Evolutionary conservation across 2,797 vertebrate genomes (phyloP).

Genomic region (Sebastolobus altivelis): DNA sequence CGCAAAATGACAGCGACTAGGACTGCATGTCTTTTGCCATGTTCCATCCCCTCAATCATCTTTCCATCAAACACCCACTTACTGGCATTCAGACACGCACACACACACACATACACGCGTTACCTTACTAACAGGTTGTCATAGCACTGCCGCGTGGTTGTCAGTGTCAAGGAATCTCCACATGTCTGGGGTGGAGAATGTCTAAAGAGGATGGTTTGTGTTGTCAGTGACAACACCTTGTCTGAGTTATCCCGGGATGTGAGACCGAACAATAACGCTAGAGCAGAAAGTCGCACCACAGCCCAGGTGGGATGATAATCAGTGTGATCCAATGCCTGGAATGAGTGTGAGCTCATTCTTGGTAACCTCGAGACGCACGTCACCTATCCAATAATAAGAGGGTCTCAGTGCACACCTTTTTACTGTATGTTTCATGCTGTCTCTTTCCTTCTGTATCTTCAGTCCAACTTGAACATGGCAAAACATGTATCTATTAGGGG

Average conservation of each 20-base stretch:
- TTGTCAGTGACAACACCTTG: constrained; percentile 75
- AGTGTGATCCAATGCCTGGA: constrained; percentile 58
- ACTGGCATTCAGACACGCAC: constrained; percentile 27
- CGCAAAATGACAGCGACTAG: constrained; percentile 71
- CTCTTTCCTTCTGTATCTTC: background rate
- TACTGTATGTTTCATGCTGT: background rate
- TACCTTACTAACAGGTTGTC: constrained; percentile 79
- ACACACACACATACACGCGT: constrained; percentile 26
- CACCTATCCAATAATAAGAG: background rate
- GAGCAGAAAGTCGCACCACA: constrained; percentile 44
- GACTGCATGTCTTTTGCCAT: constrained; percentile 70
- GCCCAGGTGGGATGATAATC: constrained; percentile 53
- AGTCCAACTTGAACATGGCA: background rate
- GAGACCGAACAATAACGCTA: constrained; percentile 58
- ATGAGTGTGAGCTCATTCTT: constrained; percentile 52
- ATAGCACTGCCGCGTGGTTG: constrained; percentile 70
- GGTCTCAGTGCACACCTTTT: background rate
- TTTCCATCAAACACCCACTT: constrained; percentile 72
- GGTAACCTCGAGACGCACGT: constrained; percentile 20
- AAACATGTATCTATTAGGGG: background rate
- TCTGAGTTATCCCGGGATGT: constrained; percentile 58
- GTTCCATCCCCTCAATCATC: constrained; percentile 78
- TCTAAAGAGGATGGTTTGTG: constrained; percentile 68
- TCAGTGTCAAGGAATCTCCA: constrained; percentile 75
- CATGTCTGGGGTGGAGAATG: constrained; percentile 63